Conservation (phyloP, 2,888 invertebrate genomes). For the Megaustenia siamemsis region DNA sequence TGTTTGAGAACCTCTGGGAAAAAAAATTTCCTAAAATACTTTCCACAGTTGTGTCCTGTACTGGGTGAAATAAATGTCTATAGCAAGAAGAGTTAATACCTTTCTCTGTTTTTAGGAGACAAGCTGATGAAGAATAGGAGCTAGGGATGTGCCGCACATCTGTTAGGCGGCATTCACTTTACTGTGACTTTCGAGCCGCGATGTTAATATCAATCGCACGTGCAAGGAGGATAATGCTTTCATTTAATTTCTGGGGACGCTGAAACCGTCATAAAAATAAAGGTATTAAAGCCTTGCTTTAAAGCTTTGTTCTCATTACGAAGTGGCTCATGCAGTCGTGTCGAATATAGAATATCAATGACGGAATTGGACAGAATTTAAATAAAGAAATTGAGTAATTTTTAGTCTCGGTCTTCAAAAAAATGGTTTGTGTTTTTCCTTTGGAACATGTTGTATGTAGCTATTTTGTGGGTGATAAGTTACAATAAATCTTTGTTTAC, state of each 20-base stretch:
- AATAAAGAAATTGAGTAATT: too few species aligned
- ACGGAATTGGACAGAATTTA: too few species aligned
- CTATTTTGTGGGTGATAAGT: too few species aligned
- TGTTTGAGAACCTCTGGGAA: too few species aligned
- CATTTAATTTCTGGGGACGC: not conserved
- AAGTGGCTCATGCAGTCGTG: not conserved
- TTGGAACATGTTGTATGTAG: too few species aligned
- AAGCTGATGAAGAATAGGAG: conserved; percentile 7
- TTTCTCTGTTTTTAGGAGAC: not conserved
- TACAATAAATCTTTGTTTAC: too few species aligned
- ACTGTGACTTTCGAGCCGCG: not conserved
- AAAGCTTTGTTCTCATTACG: not conserved
- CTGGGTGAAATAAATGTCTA: conserved; percentile 26
- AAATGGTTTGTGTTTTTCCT: too few species aligned
- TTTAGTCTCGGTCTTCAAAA: too few species aligned
- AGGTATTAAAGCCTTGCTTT: not conserved
- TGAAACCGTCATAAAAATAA: not conserved
- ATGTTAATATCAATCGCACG: conserved; percentile 15
- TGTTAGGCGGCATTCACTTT: not conserved
- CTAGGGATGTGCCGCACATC: conserved; percentile 12
- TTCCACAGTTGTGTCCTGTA: too few species aligned
- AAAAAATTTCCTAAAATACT: too few species aligned
- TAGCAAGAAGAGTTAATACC: conserved; percentile 13
- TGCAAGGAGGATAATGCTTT: conserved; percentile 3
- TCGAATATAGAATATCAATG: too few species aligned